Evolutionary conservation across 2,797 vertebrate species (phyloP), one percentile per base, ranked within the genome.

Genomic region (Heterohyrax brucei): DNA sequence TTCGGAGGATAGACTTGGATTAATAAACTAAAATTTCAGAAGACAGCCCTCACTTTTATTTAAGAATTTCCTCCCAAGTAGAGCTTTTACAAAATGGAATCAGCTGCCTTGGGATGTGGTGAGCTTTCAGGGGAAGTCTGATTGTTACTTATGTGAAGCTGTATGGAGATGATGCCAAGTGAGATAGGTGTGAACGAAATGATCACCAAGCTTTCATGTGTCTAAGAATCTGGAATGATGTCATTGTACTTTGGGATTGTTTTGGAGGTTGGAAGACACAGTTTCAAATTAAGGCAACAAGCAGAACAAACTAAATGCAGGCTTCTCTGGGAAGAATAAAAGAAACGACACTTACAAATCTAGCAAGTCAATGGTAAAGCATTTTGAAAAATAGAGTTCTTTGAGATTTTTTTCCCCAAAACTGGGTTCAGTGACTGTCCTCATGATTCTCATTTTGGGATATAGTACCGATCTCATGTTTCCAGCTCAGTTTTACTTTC

Each of bases 341-440:
- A 89, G 33, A 86, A 18, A 0, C n/a, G 46, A 13, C 21, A 24
- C 13, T 33, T 70, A 39, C 16, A n/a, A 7, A 28, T 1, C 19
- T 53, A 5, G 30, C 66, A 46, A 83, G 19, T 13, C 18, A 72
- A n/a, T 2, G 16, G 5, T 82, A 22, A 83, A 89, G 24, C 61
- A 76, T 39, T 93, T 76, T 48, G 19, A 28, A 93, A 82, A 90
- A 56, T 21, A 89, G 87, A 94, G 77, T 68, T 10, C 73, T 8
- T 90, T 78, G 83, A 76, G 39, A 21, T 61, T 61, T 61, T 61
- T 9, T 44, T 72, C 70, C 3, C 44, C 33, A 24, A 86, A 78
- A 19, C 48, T 88, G 28, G 50, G 21, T 61, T 66, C 26, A 70
- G 22, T 33, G 44, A 80, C 46, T 50, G 26, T 62, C 24, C 24